phyloP scores from a whole-genome alignment of 2,888 invertebrate genomes.

The Oasisia sp. region DNA sequence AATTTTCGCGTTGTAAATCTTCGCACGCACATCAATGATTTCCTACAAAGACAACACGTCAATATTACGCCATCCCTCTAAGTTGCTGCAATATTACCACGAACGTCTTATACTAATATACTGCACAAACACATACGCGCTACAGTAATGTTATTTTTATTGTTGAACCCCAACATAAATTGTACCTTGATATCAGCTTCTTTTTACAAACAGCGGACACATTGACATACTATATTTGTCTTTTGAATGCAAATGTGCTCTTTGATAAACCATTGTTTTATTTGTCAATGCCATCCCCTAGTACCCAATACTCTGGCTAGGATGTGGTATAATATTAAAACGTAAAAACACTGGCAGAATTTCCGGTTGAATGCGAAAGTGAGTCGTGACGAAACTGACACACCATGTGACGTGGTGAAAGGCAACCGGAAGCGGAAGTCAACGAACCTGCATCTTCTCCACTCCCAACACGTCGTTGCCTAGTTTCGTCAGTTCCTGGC shows the following conservation, averaged over 20 bases:
- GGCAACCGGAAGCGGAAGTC: background rate
- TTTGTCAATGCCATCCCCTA: too few species aligned
- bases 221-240: too few species aligned
- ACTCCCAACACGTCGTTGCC: background rate
- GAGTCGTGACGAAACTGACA: background rate
- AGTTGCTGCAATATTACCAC: background rate
- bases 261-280: too few species aligned
- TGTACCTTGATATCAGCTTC: background rate
- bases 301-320: too few species aligned
- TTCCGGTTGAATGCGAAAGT: background rate
- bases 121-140: too few species aligned
- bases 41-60: background rate
- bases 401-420: background rate
- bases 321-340: background rate
- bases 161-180: too few species aligned
- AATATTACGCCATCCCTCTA: background rate
- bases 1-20: background rate
- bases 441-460: background rate
- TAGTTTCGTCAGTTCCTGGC: background rate
- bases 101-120: background rate
- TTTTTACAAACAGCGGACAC: too few species aligned
- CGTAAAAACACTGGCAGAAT: background rate
- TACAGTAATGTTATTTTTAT: too few species aligned
- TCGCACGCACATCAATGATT: background rate
- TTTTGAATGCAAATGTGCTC: too few species aligned